phyloP scores from a whole-genome alignment of 2,888 invertebrate species.

The Lasioglossum leucozonium region DNA sequence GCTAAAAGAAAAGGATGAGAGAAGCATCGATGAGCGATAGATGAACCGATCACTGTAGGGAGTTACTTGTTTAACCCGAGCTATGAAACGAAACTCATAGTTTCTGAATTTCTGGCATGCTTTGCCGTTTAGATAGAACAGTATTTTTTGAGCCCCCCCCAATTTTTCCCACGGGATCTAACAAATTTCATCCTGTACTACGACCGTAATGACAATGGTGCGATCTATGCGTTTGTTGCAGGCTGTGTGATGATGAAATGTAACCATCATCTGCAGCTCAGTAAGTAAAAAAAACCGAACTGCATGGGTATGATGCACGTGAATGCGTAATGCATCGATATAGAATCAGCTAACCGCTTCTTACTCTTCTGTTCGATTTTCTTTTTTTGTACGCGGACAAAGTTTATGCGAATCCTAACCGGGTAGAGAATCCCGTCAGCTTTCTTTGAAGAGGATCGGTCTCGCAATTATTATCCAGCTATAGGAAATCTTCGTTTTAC shows the following conservation, averaged over 20 bases:
- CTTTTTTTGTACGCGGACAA: not conserved
- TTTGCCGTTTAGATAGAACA: constrained; percentile 52
- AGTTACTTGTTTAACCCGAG: constrained; percentile 41
- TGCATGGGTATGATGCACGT: constrained; percentile 72
- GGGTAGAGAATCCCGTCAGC: not conserved
- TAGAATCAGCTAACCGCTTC: constrained; percentile 42
- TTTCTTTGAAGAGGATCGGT: not conserved
- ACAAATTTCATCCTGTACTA: constrained; percentile 52
- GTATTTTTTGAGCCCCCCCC: constrained; percentile 34
- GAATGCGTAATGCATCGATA: constrained; percentile 46
- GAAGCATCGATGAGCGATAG: constrained; percentile 13
- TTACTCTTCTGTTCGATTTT: constrained; percentile 22
- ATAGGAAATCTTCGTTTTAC: not conserved
- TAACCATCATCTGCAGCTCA: constrained; percentile 83
- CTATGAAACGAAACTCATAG: constrained; percentile 58
- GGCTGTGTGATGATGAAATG: constrained; percentile 85
- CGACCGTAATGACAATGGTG: constrained; percentile 67
- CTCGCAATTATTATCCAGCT: not conserved
- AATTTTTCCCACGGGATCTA: constrained; percentile 46
- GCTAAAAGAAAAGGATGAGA: not conserved
- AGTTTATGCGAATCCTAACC: not conserved
- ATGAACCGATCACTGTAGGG: constrained; percentile 42
- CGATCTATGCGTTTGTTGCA: constrained; percentile 81
- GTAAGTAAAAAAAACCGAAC: constrained; percentile 80
- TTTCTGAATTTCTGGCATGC: constrained; percentile 59